Conservation (phyloP, 2,113 vertebrate genomes). For the Stigmatopora argus region DNA sequence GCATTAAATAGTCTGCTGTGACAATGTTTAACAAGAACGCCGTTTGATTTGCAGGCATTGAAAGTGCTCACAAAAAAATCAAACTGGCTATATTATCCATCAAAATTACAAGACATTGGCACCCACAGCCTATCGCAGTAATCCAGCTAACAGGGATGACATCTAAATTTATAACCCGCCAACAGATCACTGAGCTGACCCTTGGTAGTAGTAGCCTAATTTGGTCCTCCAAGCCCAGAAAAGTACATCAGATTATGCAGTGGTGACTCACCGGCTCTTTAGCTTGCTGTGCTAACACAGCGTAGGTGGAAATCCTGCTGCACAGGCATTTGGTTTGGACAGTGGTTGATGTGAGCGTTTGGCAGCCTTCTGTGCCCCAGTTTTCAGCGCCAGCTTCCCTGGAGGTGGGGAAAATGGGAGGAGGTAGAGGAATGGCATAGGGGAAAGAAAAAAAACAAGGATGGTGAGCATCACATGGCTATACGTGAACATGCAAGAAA, state of each 20-base stretch:
- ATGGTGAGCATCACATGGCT: conserved; percentile 29
- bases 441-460: conserved; percentile 37
- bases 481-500: background rate
- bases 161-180: conserved; percentile 9
- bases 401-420: conserved; percentile 57
- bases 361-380: conserved; percentile 95
- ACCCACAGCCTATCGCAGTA: conserved; percentile 6
- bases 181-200: conserved; percentile 31
- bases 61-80: conserved; percentile 7
- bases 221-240: conserved; percentile 18
- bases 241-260: conserved; percentile 21
- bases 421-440: conserved; percentile 12
- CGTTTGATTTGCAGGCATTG: background rate
- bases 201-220: conserved; percentile 13
- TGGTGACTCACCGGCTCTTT: conserved; percentile 84
- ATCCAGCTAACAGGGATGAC: conserved; percentile 9
- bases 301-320: conserved; percentile 90
- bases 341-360: conserved; percentile 85
- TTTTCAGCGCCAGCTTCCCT: conserved; percentile 89
- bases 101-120: conserved; percentile 10
- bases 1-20: conserved; percentile 6
- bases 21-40: background rate
- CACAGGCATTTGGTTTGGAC: conserved; percentile 96
- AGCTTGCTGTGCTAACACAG: conserved; percentile 90
- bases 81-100: conserved; percentile 9